phyloP scores from a whole-genome alignment of 2,888 invertebrate species.

The Dimorphilus gyrociliatus region DNA sequence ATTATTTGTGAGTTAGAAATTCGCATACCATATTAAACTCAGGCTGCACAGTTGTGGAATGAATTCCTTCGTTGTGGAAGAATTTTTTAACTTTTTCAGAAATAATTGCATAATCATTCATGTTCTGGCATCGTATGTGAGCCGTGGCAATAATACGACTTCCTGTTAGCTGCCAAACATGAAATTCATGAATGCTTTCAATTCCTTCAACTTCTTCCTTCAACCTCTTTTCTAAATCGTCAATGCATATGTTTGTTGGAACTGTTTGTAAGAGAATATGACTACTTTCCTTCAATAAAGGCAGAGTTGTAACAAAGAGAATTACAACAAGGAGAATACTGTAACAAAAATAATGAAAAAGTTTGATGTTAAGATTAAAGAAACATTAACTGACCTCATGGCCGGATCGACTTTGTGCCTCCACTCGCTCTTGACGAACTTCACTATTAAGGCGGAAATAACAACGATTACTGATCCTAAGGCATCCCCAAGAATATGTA shows the following conservation, averaged over 20 bases:
- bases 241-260: conserved; percentile 82
- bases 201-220: conserved; percentile 58
- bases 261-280: conserved; percentile 64
- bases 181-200: conserved; percentile 88
- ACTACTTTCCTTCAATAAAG: conserved; percentile 11
- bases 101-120: conserved; percentile 82
- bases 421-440: conserved; percentile 49
- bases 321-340: background rate
- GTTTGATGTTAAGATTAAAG: background rate
- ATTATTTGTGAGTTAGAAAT: no score
- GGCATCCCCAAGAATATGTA: conserved; percentile 91
- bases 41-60: conserved; percentile 94
- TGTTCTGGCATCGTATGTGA: conserved; percentile 80
- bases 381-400: conserved; percentile 41
- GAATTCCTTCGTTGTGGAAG: conserved; percentile 95
- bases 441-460: conserved; percentile 55
- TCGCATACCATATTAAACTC: conserved; percentile 63
- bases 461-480: conserved; percentile 83
- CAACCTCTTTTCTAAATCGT: conserved; percentile 62
- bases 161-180: conserved; percentile 93
- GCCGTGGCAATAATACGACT: conserved; percentile 92
- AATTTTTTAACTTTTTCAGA: conserved; percentile 89
- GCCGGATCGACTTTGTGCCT: conserved; percentile 79
- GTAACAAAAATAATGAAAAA: conserved; percentile 2
- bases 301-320: background rate